phyloP scores from a whole-genome alignment of 2,888 invertebrate species.

The Heliconius hortense region DNA sequence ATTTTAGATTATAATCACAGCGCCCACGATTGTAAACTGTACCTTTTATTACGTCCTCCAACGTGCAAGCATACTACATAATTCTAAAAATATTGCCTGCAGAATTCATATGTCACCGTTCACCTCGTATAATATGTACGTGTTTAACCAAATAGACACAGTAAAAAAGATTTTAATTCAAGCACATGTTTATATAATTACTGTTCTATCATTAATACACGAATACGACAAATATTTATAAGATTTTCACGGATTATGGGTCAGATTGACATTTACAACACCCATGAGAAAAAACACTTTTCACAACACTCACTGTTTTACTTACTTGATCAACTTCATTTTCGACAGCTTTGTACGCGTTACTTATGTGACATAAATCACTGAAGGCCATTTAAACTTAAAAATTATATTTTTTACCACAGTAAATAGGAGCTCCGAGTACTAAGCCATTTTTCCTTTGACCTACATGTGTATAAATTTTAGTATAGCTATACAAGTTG shows the following conservation, averaged over 20 bases:
- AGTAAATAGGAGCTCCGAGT: slow-evolving; percentile 76
- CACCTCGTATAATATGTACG: slow-evolving; percentile 51
- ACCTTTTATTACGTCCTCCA: slow-evolving; percentile 73
- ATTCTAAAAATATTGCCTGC: slow-evolving; percentile 80
- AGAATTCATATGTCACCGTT: slow-evolving; percentile 74
- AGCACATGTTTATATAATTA: neutral
- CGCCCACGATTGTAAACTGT: slow-evolving; percentile 53
- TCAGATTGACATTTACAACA: slow-evolving; percentile 78
- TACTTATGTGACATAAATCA: slow-evolving; percentile 80
- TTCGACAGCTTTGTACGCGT: slow-evolving; percentile 79
- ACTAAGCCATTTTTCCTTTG: slow-evolving; percentile 82
- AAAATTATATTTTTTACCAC: slow-evolving; percentile 78
- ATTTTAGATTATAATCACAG: slow-evolving; percentile 42
- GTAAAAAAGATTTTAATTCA: slow-evolving; percentile 33
- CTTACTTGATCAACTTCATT: slow-evolving; percentile 80
- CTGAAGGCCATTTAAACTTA: slow-evolving; percentile 82
- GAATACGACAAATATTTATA: slow-evolving; percentile 55
- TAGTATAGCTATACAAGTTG: slow-evolving; percentile 57
- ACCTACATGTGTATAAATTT: slow-evolving; percentile 81
- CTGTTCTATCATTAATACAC: slow-evolving; percentile 47
- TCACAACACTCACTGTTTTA: slow-evolving; percentile 53
- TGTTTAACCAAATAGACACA: slow-evolving; percentile 30
- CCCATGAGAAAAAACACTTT: slow-evolving; percentile 67
- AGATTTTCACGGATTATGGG: slow-evolving; percentile 71
- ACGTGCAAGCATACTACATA: slow-evolving; percentile 67